Evolutionary conservation across 2,113 vertebrate genomes (phyloP).

Genomic region (Oncorhynchus kisutch): DNA sequence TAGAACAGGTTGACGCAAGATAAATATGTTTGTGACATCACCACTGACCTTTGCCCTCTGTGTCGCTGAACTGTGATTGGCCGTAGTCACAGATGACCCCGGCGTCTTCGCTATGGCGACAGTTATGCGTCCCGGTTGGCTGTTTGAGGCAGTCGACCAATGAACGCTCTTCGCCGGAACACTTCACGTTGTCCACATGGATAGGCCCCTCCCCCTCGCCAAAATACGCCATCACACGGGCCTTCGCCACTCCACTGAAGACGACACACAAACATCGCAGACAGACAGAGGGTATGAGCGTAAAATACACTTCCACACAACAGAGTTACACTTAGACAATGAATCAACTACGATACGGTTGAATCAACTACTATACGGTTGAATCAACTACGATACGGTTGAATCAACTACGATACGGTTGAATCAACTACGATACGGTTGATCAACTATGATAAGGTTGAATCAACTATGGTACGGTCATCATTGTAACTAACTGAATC

Average conservation of each 20-base stretch:
- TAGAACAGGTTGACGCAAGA: not conserved
- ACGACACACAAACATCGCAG: not conserved
- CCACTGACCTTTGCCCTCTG: slow-evolving; percentile 78
- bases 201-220: slow-evolving; percentile 93
- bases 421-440: too few species aligned
- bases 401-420: too few species aligned
- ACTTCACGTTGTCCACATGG: slow-evolving; percentile 90
- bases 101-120: slow-evolving; percentile 93
- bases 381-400: too few species aligned
- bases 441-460: too few species aligned
- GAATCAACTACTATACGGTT: too few species aligned
- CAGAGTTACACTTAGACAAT: too few species aligned
- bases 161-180: slow-evolving; percentile 82
- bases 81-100: slow-evolving; percentile 93
- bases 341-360: too few species aligned
- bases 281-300: not conserved
- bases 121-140: slow-evolving; percentile 88
- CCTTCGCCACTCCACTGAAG: slow-evolving; percentile 83
- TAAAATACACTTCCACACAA: too few species aligned
- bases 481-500: too few species aligned
- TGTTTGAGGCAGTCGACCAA: slow-evolving; percentile 90
- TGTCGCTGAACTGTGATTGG: slow-evolving; percentile 55
- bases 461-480: too few species aligned
- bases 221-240: slow-evolving; percentile 94
- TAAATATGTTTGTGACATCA: not conserved